These are phyloP conservation scores for Phyllostomus hastatus DNA, from an alignment of 2,113 vertebrate species.

Conservation along the genomic window DNA sequence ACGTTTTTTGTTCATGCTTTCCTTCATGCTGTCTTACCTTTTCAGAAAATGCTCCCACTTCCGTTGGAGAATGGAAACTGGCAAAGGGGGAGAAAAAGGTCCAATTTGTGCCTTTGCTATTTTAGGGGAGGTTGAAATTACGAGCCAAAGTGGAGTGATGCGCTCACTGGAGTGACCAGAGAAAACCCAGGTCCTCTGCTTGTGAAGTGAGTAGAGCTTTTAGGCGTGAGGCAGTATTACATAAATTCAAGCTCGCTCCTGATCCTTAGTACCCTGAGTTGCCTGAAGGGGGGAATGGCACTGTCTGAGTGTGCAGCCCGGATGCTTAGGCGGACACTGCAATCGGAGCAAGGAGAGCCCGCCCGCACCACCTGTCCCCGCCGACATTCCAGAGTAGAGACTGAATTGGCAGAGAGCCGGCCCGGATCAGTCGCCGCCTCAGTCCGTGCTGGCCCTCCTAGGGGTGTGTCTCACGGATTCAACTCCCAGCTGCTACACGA, in stretches of 20 bases:
- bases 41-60: slow-evolving; percentile 64
- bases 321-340: slow-evolving; percentile 53
- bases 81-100: slow-evolving; percentile 36
- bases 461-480: slow-evolving; percentile 72
- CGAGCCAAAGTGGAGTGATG: slow-evolving; percentile 58
- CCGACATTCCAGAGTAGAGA: slow-evolving; percentile 73
- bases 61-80: slow-evolving; percentile 61
- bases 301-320: slow-evolving; percentile 64
- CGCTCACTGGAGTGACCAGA: slow-evolving; percentile 45
- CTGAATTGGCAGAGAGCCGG: slow-evolving; percentile 65
- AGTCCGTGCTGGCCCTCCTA: slow-evolving; percentile 62
- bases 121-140: slow-evolving; percentile 62
- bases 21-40: slow-evolving; percentile 67
- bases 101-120: slow-evolving; percentile 58
- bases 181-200: slow-evolving; percentile 43
- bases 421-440: slow-evolving; percentile 53
- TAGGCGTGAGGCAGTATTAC: slow-evolving; percentile 66
- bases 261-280: slow-evolving; percentile 73
- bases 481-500: slow-evolving; percentile 58
- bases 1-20: slow-evolving; percentile 40
- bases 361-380: slow-evolving; percentile 75
- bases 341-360: slow-evolving; percentile 65
- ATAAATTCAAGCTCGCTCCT: slow-evolving; percentile 68
- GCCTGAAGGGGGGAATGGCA: slow-evolving; percentile 76
- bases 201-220: slow-evolving; percentile 53